phyloP scores from a whole-genome alignment of 2,113 vertebrate species.

The Orientallactaga bullata region DNA sequence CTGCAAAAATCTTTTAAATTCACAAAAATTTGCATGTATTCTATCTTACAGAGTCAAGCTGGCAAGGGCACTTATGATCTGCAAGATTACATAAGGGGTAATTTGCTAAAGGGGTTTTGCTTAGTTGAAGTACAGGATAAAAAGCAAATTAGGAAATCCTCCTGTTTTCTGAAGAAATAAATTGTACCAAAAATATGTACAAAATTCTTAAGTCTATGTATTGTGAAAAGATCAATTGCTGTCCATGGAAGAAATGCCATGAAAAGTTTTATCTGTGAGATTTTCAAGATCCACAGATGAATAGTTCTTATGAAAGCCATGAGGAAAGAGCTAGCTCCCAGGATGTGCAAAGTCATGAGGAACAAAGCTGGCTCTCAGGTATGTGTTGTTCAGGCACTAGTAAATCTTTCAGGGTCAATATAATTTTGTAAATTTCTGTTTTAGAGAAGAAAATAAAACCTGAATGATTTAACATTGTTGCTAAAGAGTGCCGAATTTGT shows the following conservation, averaged over 20 bases:
- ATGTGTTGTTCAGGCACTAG: conserved; percentile 69
- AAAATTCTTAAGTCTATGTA: conserved; percentile 88
- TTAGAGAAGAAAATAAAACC: conserved; percentile 59
- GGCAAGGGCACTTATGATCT: conserved; percentile 82
- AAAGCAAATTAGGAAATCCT: conserved; percentile 90
- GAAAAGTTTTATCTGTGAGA: conserved; percentile 91
- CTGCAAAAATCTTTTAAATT: conserved; percentile 87
- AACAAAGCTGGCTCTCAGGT: conserved; percentile 73
- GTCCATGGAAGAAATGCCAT: conserved; percentile 85
- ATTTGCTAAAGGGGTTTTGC: conserved; percentile 37
- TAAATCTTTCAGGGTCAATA: conserved; percentile 61
- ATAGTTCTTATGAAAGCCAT: conserved; percentile 67
- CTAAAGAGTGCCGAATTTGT: conserved; percentile 58
- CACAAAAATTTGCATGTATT: conserved; percentile 89
- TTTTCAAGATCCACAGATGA: conserved; percentile 87
- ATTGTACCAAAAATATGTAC: conserved; percentile 95
- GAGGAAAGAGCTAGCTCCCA: no score
- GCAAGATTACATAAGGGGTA: background rate
- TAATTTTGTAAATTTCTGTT: conserved; percentile 45
- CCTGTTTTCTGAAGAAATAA: conserved; percentile 88
- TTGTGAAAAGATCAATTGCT: conserved; percentile 84
- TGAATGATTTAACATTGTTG: conserved; percentile 71
- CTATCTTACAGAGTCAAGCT: conserved; percentile 87
- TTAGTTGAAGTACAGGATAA: conserved; percentile 80
- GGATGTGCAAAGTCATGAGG: conserved; percentile 80